Evolutionary conservation across 2,113 vertebrate species (phyloP), one percentile per base, ranked within the genome.

Genomic region (Seriola dumerili): DNA sequence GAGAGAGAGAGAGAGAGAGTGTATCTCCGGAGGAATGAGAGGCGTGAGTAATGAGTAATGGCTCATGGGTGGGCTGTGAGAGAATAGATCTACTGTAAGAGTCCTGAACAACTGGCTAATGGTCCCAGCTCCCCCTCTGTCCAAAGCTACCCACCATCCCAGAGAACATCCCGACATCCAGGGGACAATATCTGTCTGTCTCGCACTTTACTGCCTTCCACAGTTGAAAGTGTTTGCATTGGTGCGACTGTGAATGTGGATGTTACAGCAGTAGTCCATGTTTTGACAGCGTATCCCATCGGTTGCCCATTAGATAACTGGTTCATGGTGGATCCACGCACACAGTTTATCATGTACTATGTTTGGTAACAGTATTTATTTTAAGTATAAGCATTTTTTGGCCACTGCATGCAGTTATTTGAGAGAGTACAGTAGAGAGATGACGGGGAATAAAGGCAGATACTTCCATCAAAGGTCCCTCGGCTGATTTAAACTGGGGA

Each of bases 51-150:
- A 84, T 92, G 88, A 89, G 80, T 91, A 89, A 91, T 94, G 78
- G 75, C 87, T 44, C 69, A 80, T 78, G 84, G 88, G 89, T 91
- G 89, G 90, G 88, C 42, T 81, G 85, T 62, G 48, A 88, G 86
- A 92, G 91, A 94, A 94, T 92, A 77, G 86, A 72, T 76, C 87
- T 83, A 92, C 92, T 94, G 93, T 93, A 90, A 83, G 84, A 72
- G 83, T 83, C 50, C 83, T 83, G 88, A 90, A 73, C 89, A 89
- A 81, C 75, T 88, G 78, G 80, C 81, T 87, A 85, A 91, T 91
- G 83, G 80, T 91, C 77, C 83, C 86, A 70, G 71, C 75, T 66
- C 74, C 68, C 78, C 52, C 84, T 65, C 55, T 34, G 76, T 84
- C 69, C 72, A 58, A 57, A 23, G 71, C 88, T 62, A 68, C 88